Conservation (phyloP, 2,888 invertebrate species). For the Dascillus cervinus region DNA sequence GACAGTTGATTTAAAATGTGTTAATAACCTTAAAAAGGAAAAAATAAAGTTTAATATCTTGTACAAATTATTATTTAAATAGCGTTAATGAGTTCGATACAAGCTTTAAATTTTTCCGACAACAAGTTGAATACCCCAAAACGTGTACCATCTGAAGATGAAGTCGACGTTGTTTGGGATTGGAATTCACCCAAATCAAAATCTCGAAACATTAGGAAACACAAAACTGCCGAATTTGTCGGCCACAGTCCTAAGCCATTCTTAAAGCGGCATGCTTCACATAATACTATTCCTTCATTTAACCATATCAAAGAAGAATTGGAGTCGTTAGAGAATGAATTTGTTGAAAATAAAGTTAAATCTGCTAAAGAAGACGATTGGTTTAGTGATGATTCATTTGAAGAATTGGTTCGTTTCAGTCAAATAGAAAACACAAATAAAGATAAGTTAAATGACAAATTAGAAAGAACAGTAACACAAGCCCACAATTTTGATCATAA, state of each 20-base stretch:
- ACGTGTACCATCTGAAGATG: no score
- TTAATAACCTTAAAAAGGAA: no score
- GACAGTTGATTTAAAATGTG: no score
- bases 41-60: no score
- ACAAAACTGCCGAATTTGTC: constrained; percentile 17
- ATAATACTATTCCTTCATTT: constrained; percentile 30
- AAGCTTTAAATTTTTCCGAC: no score
- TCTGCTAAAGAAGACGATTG: constrained; percentile 16
- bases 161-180: constrained; percentile 45
- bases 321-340: constrained; percentile 28
- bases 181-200: constrained; percentile 41
- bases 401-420: constrained; percentile 34
- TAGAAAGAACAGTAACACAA: neutral
- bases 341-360: constrained; percentile 15
- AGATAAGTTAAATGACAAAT: constrained; percentile 6
- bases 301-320: constrained; percentile 36
- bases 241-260: constrained; percentile 30
- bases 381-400: constrained; percentile 35
- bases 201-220: constrained; percentile 16
- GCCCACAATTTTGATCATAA: neutral
- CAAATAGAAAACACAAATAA: constrained; percentile 28
- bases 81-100: no score
- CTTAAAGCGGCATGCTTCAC: constrained; percentile 27
- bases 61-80: no score
- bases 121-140: no score